These are phyloP conservation scores for Vulpes lagopus DNA, from an alignment of 2,113 vertebrate genomes.

Conservation along the genomic window DNA sequence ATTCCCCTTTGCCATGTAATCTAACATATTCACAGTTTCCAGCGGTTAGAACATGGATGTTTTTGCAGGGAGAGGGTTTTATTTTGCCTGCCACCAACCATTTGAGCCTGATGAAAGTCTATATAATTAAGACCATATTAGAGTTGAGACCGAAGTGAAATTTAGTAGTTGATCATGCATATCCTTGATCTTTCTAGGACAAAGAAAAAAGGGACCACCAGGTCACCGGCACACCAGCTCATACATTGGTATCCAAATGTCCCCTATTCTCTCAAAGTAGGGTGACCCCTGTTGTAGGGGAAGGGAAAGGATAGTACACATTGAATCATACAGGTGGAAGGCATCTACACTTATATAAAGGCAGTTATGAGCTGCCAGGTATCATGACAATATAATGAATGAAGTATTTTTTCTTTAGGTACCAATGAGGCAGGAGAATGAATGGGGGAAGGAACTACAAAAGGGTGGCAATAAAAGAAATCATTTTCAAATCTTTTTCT, in stretches of 20 bases:
- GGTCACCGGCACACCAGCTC: neutral
- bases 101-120: neutral
- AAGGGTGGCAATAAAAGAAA: conserved; percentile 63
- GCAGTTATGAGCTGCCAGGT: conserved; percentile 1
- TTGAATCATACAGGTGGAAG: neutral
- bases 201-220: neutral
- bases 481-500: conserved; percentile 67
- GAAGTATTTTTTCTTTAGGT: conserved; percentile 65
- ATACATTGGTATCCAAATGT: neutral
- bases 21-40: neutral
- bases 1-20: neutral
- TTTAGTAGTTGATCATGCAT: neutral
- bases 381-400: conserved; percentile 8
- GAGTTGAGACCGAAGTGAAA: neutral
- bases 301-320: neutral
- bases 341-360: neutral
- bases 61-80: neutral
- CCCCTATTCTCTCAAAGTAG: neutral
- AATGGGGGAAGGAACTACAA: conserved; percentile 53
- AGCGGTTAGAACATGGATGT: neutral
- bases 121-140: neutral
- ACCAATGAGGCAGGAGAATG: conserved; percentile 59
- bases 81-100: neutral
- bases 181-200: neutral
- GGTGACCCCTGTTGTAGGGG: neutral